phyloP scores from a whole-genome alignment of 2,797 vertebrate genomes.

The Diplodus sargus region DNA sequence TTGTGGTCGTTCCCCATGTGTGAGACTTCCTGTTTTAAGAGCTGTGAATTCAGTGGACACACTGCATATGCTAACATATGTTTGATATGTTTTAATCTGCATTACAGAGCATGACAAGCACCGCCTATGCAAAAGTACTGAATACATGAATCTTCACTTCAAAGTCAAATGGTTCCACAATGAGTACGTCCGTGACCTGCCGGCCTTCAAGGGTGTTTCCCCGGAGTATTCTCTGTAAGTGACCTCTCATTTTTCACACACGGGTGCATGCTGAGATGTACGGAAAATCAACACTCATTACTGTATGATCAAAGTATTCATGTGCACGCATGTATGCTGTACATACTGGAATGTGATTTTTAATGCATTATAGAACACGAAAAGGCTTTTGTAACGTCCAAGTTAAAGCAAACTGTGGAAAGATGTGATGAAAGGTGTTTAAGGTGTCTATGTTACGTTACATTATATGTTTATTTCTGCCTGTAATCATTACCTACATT shows the following conservation, averaged over 20 bases:
- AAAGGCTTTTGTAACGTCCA: background rate
- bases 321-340: background rate
- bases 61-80: slow-evolving; percentile 29
- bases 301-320: background rate
- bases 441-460: background rate
- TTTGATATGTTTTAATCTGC: slow-evolving; percentile 73
- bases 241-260: slow-evolving; percentile 21
- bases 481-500: background rate
- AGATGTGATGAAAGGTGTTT: background rate
- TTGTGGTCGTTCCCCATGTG: background rate
- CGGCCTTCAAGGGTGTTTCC: slow-evolving; percentile 92
- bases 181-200: slow-evolving; percentile 95
- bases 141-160: slow-evolving; percentile 99
- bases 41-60: background rate
- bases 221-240: slow-evolving; percentile 99
- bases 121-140: slow-evolving; percentile 97
- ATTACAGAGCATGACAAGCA: slow-evolving; percentile 97
- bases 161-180: slow-evolving; percentile 99
- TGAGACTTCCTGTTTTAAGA: slow-evolving; percentile 9
- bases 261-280: background rate
- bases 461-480: background rate
- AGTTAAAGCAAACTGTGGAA: background rate
- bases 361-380: background rate
- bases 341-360: background rate
- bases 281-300: background rate